Percentiles rank a stretch among this genome's conserved stretches.
These are phyloP conservation scores for Anthonomus grandis DNA, from an alignment of 1,140 invertebrate genomes.

Conservation along the genomic window DNA sequence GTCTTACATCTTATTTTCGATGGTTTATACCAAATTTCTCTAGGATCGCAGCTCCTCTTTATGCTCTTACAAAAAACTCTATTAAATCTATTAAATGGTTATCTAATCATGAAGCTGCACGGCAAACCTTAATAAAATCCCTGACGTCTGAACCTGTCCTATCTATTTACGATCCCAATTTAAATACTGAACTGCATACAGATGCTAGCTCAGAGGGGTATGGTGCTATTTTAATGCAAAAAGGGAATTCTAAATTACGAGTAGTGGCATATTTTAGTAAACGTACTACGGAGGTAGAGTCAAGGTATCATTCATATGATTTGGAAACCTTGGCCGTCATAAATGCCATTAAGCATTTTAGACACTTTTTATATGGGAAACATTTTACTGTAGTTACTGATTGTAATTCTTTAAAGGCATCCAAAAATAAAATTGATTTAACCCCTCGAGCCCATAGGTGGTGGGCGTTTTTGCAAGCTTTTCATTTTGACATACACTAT, in stretches of 20 bases:
- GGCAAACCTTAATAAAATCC: neutral
- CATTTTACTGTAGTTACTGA: too few relatives aligned
- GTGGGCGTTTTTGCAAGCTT: too few relatives aligned
- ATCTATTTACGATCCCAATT: constrained; percentile 12
- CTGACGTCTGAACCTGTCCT: constrained; percentile 11
- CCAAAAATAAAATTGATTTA: too few relatives aligned
- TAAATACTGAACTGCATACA: constrained; percentile 33
- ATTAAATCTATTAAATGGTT: constrained; percentile 2
- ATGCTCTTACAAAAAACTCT: neutral
- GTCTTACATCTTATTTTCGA: constrained; percentile 42
- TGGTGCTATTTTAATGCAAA: constrained; percentile 44
- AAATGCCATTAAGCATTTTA: constrained; percentile 39
- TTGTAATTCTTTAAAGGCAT: too few relatives aligned
- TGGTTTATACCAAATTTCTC: constrained; percentile 32
- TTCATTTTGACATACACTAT: neutral
- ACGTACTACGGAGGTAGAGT: constrained; percentile 17
- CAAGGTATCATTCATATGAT: constrained; percentile 18
- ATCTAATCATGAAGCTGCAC: neutral
- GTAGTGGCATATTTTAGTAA: constrained; percentile 28
- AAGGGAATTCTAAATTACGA: constrained; percentile 18
- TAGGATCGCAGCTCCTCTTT: constrained; percentile 34
- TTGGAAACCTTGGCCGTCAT: constrained; percentile 33
- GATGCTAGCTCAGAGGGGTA: constrained; percentile 41
- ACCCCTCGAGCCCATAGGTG: too few relatives aligned
- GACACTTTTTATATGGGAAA: constrained; percentile 35